Conservation (phyloP, 1,140 invertebrate genomes). For the Zaprionus ghesquierei region DNA sequence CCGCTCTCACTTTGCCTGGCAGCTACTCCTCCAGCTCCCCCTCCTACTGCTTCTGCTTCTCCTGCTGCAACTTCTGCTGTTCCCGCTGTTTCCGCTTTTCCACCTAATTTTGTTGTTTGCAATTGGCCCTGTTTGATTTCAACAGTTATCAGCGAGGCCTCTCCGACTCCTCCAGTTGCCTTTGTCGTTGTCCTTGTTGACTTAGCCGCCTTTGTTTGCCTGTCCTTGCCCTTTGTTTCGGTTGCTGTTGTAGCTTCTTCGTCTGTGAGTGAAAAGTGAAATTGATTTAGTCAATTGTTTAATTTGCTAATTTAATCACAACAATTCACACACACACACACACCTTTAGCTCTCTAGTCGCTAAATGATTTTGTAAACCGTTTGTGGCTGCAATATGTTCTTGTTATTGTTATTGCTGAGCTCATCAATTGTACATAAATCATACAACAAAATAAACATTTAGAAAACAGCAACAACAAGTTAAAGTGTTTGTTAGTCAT, state of each 20-base stretch:
- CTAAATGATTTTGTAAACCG: not conserved
- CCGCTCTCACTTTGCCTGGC: not conserved
- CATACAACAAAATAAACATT: slow-evolving; percentile 2
- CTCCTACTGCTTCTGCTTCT: slow-evolving; percentile 9
- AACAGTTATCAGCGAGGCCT: slow-evolving; percentile 57
- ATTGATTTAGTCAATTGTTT: slow-evolving; percentile 16
- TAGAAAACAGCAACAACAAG: slow-evolving; percentile 7
- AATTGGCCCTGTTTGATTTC: slow-evolving; percentile 64
- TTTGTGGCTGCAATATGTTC: slow-evolving; percentile 9
- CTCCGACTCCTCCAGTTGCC: slow-evolving; percentile 27
- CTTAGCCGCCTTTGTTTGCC: slow-evolving; percentile 6
- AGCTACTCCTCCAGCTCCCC: not conserved
- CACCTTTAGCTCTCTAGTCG: not conserved
- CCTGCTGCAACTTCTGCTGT: not conserved
- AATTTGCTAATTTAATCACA: slow-evolving; percentile 47
- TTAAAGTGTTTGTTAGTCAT: slow-evolving; percentile 6
- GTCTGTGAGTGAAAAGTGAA: slow-evolving; percentile 48
- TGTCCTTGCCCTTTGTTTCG: slow-evolving; percentile 38
- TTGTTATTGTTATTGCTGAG: slow-evolving; percentile 15
- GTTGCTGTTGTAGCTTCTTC: slow-evolving; percentile 48
- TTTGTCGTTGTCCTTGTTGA: slow-evolving; percentile 24
- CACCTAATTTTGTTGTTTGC: not conserved
- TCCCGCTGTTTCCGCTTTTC: slow-evolving; percentile 9
- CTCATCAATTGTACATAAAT: slow-evolving; percentile 39
- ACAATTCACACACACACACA: slow-evolving; percentile 18